Percentiles rank a stretch among this genome's conserved stretches.
phyloP scores from a whole-genome alignment of 2,113 vertebrate species.

The Ageneiosus marmoratus region DNA sequence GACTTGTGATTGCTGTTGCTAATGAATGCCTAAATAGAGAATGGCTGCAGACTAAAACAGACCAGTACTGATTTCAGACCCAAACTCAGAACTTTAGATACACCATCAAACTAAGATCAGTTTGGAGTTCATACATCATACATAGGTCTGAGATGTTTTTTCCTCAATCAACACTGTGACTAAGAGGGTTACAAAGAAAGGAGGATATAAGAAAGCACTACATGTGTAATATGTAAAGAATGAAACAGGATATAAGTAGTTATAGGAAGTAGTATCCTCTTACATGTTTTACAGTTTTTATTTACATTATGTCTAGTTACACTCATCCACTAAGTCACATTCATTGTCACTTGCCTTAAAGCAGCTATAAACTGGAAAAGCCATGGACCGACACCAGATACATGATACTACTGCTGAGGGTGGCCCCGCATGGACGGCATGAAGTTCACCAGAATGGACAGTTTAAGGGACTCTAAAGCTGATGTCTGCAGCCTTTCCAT shows the following conservation, averaged over 20 bases:
- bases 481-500: no score
- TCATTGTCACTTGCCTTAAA: background rate
- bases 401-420: no score
- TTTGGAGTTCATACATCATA: no score
- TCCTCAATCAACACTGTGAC: background rate
- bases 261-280: no score
- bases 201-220: background rate
- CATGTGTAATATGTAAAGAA: background rate
- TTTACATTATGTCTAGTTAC: background rate
- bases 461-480: no score
- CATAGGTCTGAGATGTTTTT: background rate
- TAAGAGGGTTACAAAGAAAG: background rate
- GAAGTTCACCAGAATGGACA: no score
- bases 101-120: background rate
- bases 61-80: background rate
- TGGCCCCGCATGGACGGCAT: no score
- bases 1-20: slow-evolving; percentile 19
- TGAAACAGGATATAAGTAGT: background rate
- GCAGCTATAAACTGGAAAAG: no score
- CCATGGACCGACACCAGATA: no score
- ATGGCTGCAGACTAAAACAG: background rate
- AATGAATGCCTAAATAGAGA: slow-evolving; percentile 1
- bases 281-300: no score
- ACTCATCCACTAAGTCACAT: background rate
- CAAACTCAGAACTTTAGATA: background rate